phyloP scores from a whole-genome alignment of 2,797 vertebrate species.

The Okamejei kenojei region DNA sequence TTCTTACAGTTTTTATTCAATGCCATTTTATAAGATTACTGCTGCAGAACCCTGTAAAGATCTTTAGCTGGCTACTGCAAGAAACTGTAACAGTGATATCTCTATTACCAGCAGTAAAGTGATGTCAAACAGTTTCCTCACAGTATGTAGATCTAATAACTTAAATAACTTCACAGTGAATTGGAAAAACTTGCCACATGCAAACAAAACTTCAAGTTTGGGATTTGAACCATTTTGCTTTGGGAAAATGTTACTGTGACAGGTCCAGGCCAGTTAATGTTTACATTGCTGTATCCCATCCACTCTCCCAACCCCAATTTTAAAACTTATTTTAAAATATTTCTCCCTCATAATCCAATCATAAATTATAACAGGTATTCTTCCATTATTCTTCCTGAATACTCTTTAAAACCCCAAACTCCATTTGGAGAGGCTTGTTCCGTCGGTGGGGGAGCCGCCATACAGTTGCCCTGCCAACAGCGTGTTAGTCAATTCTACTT shows the following conservation, averaged over 20 bases:
- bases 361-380: too few relatives aligned
- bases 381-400: too few relatives aligned
- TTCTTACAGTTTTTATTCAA: not conserved
- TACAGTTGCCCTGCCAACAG: too few relatives aligned
- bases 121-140: not conserved
- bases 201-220: not conserved
- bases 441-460: too few relatives aligned
- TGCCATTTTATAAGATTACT: not conserved
- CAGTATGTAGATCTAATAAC: not conserved
- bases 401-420: too few relatives aligned
- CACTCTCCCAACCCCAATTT: not conserved
- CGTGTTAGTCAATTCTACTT: too few relatives aligned
- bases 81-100: not conserved
- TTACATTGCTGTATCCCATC: not conserved
- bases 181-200: not conserved
- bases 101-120: not conserved
- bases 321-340: not conserved
- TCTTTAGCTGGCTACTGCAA: not conserved
- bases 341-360: not conserved
- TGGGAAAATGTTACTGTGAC: not conserved
- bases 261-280: not conserved
- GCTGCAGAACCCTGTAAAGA: not conserved
- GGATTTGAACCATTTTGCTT: slow-evolving; percentile 6
- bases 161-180: not conserved
- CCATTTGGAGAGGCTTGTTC: too few relatives aligned